Evolutionary conservation across 2,113 vertebrate species (phyloP).

Genomic region (Pterocles burchelli): DNA sequence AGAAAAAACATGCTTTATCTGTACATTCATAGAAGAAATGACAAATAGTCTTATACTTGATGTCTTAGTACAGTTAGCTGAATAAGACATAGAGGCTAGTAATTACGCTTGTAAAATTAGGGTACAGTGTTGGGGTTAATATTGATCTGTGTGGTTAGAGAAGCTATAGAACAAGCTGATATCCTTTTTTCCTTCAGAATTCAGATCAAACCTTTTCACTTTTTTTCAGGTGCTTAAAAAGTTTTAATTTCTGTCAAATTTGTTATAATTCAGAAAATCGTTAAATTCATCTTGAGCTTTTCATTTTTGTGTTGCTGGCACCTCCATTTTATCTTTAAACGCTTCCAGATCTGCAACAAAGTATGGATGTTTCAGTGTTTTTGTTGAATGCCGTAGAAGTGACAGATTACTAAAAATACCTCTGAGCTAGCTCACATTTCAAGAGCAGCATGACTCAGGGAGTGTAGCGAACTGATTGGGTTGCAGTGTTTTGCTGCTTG

Average conservation of each 20-base stretch:
- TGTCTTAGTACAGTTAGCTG: not conserved
- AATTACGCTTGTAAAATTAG: not conserved
- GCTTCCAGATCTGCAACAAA: not conserved
- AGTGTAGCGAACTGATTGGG: not conserved
- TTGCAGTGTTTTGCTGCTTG: not conserved
- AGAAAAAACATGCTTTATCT: not conserved
- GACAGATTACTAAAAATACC: constrained; percentile 41
- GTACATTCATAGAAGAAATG: not conserved
- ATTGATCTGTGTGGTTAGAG: not conserved
- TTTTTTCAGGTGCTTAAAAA: not conserved
- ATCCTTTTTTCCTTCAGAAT: fast-evolving
- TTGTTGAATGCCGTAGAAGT: not conserved
- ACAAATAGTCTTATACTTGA: not conserved
- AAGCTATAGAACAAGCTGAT: not conserved
- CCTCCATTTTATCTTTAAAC: not conserved
- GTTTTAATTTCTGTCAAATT: not conserved
- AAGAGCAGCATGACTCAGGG: not conserved
- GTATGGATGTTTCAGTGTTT: not conserved
- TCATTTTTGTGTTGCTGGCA: not conserved
- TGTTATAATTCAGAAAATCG: fast-evolving
- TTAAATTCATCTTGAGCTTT: not conserved
- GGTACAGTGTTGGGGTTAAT: not conserved
- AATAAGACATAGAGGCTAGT: not conserved
- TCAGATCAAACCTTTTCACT: not conserved
- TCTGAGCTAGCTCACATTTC: not conserved